phyloP scores from a whole-genome alignment of 2,113 vertebrate genomes.

The Mirounga angustirostris region DNA sequence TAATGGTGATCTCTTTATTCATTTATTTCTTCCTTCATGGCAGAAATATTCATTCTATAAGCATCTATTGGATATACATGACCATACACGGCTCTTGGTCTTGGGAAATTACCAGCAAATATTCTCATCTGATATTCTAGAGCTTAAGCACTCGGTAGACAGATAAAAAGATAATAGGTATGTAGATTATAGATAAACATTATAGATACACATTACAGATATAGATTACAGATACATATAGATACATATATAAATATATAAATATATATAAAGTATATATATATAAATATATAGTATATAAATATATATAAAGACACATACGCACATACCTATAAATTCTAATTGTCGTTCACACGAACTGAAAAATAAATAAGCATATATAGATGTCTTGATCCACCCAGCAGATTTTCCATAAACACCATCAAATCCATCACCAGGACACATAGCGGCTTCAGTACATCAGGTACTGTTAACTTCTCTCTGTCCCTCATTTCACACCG shows the following conservation, averaged over 20 bases:
- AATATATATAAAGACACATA: background rate
- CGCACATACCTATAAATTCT: background rate
- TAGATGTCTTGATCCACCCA: background rate
- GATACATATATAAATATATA: too few relatives aligned
- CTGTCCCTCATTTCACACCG: background rate
- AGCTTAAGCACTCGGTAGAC: background rate
- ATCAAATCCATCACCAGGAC: too few relatives aligned
- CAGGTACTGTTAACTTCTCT: accelerated
- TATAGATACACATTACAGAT: background rate
- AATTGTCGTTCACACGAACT: background rate
- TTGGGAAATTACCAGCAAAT: background rate
- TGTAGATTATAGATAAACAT: background rate
- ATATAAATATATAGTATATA: too few relatives aligned
- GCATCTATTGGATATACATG: background rate
- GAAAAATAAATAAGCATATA: background rate
- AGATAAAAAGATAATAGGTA: background rate
- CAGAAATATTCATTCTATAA: background rate
- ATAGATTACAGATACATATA: background rate
- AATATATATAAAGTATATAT: too few relatives aligned
- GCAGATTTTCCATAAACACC: background rate
- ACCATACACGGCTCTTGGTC: background rate
- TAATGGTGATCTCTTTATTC: background rate
- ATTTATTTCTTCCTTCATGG: background rate
- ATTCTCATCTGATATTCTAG: background rate
- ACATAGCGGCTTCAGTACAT: accelerated